Evolutionary conservation across 2,113 vertebrate genomes (phyloP).

Genomic region (Rhinogobius similis): DNA sequence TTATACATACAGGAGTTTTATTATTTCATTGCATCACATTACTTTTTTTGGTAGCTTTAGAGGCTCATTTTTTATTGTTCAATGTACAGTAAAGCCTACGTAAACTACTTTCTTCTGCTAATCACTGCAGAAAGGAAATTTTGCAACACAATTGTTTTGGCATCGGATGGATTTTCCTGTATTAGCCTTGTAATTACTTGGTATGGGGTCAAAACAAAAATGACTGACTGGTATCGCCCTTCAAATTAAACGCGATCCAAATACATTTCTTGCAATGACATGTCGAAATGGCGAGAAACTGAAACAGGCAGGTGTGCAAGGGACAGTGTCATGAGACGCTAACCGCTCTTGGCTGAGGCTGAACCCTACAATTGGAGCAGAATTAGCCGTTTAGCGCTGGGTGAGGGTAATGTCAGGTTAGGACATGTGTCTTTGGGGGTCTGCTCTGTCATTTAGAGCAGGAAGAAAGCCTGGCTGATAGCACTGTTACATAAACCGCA

Average conservation of each 20-base stretch:
- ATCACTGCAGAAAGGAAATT: no score
- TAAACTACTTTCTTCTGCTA: no score
- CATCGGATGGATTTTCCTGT: no score
- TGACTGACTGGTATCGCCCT: no score
- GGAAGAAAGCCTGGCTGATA: neutral
- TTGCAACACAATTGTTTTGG: no score
- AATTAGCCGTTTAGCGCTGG: constrained; percentile 43
- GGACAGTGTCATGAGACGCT: constrained; percentile 15
- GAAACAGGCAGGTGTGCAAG: constrained; percentile 26
- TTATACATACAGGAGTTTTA: no score
- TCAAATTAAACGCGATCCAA: neutral
- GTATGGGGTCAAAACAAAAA: no score
- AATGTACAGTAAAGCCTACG: no score
- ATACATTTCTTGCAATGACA: constrained; percentile 26
- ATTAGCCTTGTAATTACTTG: no score
- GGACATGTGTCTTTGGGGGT: constrained; percentile 5
- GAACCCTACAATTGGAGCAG: constrained; percentile 46
- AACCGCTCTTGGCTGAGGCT: constrained; percentile 37
- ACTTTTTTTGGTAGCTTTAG: no score
- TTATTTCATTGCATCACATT: no score
- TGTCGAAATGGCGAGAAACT: constrained; percentile 14
- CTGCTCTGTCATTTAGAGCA: constrained; percentile 35
- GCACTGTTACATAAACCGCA: neutral
- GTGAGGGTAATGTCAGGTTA: constrained; percentile 45
- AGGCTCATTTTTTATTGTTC: no score